A percentile compares a stretch with the other conserved stretches of the same genome.
These are phyloP conservation scores for Bos javanicus DNA, from an alignment of 2,113 vertebrate species.

Conservation along the genomic window DNA sequence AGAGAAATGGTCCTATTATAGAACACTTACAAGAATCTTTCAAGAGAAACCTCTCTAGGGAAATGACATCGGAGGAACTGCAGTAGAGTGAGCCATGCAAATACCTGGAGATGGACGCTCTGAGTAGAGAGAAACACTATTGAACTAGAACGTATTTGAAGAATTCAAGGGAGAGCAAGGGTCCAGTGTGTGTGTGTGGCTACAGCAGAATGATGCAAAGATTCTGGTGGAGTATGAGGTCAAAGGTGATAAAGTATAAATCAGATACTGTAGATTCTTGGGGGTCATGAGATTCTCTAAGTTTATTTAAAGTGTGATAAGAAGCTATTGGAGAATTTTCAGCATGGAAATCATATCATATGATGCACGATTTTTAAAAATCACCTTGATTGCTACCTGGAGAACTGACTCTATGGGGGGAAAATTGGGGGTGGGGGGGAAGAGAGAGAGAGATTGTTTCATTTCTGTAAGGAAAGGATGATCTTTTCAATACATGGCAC, in stretches of 20 bases:
- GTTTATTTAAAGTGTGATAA: background rate
- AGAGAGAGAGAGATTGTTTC: background rate
- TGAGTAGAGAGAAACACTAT: background rate
- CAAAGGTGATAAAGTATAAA: background rate
- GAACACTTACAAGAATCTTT: background rate
- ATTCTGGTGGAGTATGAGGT: background rate
- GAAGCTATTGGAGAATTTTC: background rate
- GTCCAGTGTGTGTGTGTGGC: no score
- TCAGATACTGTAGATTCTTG: background rate
- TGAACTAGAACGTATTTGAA: background rate
- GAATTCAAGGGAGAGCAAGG: background rate
- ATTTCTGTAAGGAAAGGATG: background rate
- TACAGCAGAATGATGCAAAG: background rate
- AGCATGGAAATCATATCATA: background rate
- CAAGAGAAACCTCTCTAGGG: background rate
- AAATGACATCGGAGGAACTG: background rate
- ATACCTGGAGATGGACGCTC: background rate
- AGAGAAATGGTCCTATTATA: background rate
- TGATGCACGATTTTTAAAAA: background rate
- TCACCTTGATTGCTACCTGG: background rate
- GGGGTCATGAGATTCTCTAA: background rate
- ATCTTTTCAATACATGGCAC: background rate
- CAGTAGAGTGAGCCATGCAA: background rate
- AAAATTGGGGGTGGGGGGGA: background rate
- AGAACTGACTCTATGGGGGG: background rate